Percentiles rank a stretch among this genome's conserved stretches.
phyloP scores from a whole-genome alignment of 53 echinoderm and acorn worm genomes.

The Actinopyga echinites region DNA sequence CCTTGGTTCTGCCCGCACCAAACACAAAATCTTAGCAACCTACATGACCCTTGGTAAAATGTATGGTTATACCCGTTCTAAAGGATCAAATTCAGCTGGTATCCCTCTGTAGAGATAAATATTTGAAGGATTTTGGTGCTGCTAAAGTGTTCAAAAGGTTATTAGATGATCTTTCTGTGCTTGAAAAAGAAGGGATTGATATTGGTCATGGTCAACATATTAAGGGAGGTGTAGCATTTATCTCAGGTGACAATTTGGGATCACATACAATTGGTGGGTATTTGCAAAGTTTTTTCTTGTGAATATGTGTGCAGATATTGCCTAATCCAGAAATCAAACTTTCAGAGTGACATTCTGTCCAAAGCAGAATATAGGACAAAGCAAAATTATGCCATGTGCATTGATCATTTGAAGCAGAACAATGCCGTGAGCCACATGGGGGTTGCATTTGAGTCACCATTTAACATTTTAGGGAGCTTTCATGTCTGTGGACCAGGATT shows the following conservation, averaged over 20 bases:
- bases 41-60: background rate
- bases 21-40: background rate
- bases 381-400: background rate
- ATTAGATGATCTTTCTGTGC: background rate
- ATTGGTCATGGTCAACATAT: background rate
- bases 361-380: background rate
- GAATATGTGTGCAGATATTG: slow-evolving; percentile 15
- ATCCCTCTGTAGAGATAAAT: slow-evolving; percentile 8
- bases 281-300: background rate
- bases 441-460: background rate
- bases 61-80: background rate
- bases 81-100: slow-evolving; percentile 27
- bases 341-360: background rate
- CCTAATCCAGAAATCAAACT: background rate
- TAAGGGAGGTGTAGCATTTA: slow-evolving; percentile 23
- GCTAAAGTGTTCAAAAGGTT: slow-evolving; percentile 8
- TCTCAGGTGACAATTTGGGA: slow-evolving; percentile 36
- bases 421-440: background rate
- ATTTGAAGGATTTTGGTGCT: slow-evolving; percentile 27
- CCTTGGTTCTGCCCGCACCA: background rate
- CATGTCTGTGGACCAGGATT: slow-evolving; percentile 25
- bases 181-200: slow-evolving; percentile 20
- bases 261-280: slow-evolving; percentile 40
- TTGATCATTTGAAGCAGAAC: background rate
- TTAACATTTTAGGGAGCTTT: slow-evolving; percentile 10